Conservation (phyloP, 2,797 vertebrate species). For the Scyliorhinus canicula region DNA sequence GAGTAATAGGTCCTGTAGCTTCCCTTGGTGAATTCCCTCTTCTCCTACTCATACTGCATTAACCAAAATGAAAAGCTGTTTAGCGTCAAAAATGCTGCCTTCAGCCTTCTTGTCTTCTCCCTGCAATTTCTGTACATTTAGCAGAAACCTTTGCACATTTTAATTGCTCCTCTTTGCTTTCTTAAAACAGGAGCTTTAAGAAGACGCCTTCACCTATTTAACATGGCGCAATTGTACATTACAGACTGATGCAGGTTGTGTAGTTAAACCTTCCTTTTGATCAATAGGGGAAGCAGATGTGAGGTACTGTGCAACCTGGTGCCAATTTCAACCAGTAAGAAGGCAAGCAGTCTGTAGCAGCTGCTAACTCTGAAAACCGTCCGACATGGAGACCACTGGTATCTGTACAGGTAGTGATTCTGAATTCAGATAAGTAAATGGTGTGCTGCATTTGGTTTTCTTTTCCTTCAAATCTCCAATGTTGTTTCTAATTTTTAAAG, state of each 20-base stretch:
- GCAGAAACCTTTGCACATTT: not conserved
- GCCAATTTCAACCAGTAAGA: not conserved
- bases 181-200: not conserved
- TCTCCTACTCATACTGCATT: not conserved
- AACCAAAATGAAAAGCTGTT: not conserved
- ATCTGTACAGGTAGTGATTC: not conserved
- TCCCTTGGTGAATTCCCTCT: not conserved
- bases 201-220: not conserved
- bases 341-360: not conserved
- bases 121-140: not conserved
- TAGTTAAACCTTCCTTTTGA: not conserved
- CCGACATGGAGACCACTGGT: not conserved
- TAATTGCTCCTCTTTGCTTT: not conserved
- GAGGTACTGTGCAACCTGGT: not conserved
- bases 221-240: not conserved
- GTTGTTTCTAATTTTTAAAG: not conserved
- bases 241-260: not conserved
- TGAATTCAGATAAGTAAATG: not conserved
- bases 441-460: not conserved
- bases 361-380: not conserved
- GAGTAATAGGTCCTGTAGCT: not conserved
- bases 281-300: not conserved
- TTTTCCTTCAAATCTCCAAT: not conserved
- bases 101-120: not conserved
- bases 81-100: not conserved